phyloP scores from a whole-genome alignment of 2,797 vertebrate genomes.

The Salarias fasciatus region DNA sequence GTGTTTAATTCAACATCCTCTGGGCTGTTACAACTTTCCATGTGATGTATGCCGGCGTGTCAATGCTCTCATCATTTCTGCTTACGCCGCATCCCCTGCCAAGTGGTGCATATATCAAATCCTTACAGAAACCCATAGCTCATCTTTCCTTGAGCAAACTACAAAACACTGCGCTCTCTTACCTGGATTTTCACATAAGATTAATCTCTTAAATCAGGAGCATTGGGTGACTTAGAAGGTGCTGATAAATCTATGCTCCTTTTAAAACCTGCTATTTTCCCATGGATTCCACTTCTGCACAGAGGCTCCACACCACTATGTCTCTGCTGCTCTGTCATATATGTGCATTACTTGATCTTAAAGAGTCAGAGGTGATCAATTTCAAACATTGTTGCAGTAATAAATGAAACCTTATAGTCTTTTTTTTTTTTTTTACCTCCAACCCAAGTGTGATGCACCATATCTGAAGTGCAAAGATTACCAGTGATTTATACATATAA shows the following conservation, averaged over 20 bases:
- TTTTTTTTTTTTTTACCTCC: not conserved
- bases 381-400: conserved; percentile 28
- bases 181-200: conserved; percentile 61
- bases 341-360: conserved; percentile 41
- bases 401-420: conserved; percentile 41
- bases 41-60: conserved; percentile 71
- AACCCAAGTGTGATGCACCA: conserved; percentile 30
- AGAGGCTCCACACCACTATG: conserved; percentile 18
- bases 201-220: conserved; percentile 58
- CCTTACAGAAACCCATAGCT: conserved; percentile 69
- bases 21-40: conserved; percentile 45
- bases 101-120: conserved; percentile 75
- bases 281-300: conserved; percentile 32
- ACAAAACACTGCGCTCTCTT: conserved; percentile 61
- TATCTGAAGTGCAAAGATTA: conserved; percentile 66
- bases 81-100: conserved; percentile 70
- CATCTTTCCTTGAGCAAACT: conserved; percentile 71
- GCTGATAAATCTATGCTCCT: conserved; percentile 61
- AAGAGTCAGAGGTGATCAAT: conserved; percentile 42
- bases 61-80: conserved; percentile 77
- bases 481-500: conserved; percentile 77
- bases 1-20: conserved; percentile 61
- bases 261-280: conserved; percentile 45
- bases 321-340: conserved; percentile 51
- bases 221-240: conserved; percentile 41